These are phyloP conservation scores for Malurus elegans DNA, from an alignment of 2,113 vertebrate species.

Conservation along the genomic window DNA sequence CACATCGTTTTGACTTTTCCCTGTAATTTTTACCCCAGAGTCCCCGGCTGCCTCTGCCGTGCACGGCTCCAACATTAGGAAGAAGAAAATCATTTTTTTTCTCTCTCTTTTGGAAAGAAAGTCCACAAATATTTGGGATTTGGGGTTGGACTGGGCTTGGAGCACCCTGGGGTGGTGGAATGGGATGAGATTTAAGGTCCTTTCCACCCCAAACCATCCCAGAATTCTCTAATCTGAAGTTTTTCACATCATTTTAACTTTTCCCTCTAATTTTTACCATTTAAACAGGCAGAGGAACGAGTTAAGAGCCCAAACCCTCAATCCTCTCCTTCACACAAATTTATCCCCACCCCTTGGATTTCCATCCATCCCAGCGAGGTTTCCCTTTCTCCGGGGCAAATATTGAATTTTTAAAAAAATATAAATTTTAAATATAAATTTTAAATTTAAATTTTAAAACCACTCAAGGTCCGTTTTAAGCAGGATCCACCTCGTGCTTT, in stretches of 20 bases:
- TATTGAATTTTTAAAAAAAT: too few relatives aligned
- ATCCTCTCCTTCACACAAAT: background rate
- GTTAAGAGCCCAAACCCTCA: background rate
- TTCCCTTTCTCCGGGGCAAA: background rate
- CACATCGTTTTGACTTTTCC: too few relatives aligned
- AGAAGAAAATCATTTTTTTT: too few relatives aligned
- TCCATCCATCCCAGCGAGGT: accelerated
- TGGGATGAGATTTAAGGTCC: background rate
- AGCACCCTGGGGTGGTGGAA: background rate
- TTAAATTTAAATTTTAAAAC: too few relatives aligned
- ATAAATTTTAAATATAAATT: too few relatives aligned
- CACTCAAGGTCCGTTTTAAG: background rate
- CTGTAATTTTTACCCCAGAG: too few relatives aligned
- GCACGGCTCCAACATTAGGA: too few relatives aligned
- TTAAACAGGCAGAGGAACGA: accelerated
- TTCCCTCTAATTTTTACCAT: background rate
- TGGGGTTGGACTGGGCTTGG: too few relatives aligned
- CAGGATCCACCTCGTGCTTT: background rate
- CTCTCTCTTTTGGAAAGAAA: too few relatives aligned
- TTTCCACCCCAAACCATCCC: background rate
- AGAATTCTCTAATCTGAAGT: background rate
- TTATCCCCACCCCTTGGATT: background rate
- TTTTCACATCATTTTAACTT: background rate
- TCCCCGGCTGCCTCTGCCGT: too few relatives aligned
- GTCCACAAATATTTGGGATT: too few relatives aligned